A percentile compares a stretch with the other conserved stretches of the same genome.
Evolutionary conservation across 2,113 vertebrate genomes (phyloP).

Genomic region (Hippolais icterina): DNA sequence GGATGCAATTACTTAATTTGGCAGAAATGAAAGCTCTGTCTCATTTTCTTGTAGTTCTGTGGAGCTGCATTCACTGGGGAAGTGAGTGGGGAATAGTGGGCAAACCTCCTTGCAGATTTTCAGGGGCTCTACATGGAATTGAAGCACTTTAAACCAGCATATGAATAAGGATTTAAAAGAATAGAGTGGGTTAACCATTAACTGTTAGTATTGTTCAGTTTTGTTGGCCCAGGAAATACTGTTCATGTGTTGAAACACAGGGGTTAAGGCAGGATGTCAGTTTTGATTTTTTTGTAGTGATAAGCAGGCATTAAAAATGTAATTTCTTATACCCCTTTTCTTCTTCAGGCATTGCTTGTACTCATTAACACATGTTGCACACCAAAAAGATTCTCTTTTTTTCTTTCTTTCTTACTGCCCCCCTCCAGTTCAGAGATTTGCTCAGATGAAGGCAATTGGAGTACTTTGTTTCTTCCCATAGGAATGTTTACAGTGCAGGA

Average conservation of each 20-base stretch:
- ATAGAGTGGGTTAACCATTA: conserved; percentile 68
- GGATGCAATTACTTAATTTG: conserved; percentile 53
- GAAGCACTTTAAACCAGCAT: conserved; percentile 13
- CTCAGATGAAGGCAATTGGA: neutral
- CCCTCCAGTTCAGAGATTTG: neutral
- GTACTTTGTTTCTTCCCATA: neutral
- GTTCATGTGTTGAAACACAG: neutral
- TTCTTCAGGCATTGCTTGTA: neutral
- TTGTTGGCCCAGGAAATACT: neutral
- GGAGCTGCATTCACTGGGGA: neutral
- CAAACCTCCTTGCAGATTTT: conserved; percentile 12
- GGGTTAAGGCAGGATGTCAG: neutral
- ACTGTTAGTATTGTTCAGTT: conserved; percentile 36
- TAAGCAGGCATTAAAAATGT: neutral
- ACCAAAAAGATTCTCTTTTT: neutral
- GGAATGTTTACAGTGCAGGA: neutral
- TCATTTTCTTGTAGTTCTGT: neutral
- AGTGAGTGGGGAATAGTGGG: neutral
- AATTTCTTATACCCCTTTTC: neutral
- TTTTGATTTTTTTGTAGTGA: neutral
- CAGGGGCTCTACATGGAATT: conserved; percentile 31
- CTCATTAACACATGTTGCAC: neutral
- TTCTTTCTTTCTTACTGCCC: neutral
- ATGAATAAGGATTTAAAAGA: conserved; percentile 65
- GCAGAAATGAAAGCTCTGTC: neutral